phyloP scores from a whole-genome alignment of 2,888 invertebrate genomes.

The Lycocerus yunnanus region DNA sequence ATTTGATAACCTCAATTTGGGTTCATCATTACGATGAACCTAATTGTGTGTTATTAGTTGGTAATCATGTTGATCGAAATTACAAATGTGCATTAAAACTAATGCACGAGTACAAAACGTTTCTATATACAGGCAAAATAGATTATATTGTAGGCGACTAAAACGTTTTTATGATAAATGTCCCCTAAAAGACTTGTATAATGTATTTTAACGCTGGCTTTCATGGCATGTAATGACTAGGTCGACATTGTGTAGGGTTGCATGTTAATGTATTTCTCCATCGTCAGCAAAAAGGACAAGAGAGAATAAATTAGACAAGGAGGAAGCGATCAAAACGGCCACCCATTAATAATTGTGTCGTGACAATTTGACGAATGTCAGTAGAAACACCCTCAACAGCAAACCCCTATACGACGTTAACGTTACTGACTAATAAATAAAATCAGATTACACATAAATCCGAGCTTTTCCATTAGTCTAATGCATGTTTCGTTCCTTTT shows the following conservation, averaged over 20 bases:
- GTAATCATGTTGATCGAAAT: not conserved
- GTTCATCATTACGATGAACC: not conserved
- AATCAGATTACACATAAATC: slow-evolving; percentile 35
- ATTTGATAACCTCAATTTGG: not conserved
- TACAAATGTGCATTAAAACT: slow-evolving; percentile 5
- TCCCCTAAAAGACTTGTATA: slow-evolving; percentile 47
- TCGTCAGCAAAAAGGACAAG: slow-evolving; percentile 45
- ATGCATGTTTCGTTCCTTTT: slow-evolving; percentile 12
- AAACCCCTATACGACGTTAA: slow-evolving; percentile 17
- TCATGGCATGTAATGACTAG: slow-evolving; percentile 54
- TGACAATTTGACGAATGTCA: slow-evolving; percentile 54
- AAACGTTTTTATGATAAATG: slow-evolving; percentile 46
- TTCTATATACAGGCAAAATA: slow-evolving; percentile 16
- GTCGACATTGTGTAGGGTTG: slow-evolving; percentile 51
- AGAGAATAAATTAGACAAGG: slow-evolving; percentile 31
- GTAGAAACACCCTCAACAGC: slow-evolving; percentile 61
- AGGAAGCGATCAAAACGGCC: slow-evolving; percentile 45
- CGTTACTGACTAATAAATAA: slow-evolving; percentile 29
- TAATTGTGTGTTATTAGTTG: not conserved
- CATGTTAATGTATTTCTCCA: slow-evolving; percentile 54
- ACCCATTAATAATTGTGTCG: slow-evolving; percentile 53
- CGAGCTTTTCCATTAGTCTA: slow-evolving; percentile 30
- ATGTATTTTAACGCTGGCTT: slow-evolving; percentile 51
- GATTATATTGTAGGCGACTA: slow-evolving; percentile 21
- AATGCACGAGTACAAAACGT: slow-evolving; percentile 1